Evolutionary conservation across 2,888 invertebrate species (phyloP).

Genomic region (Auanema freiburgensis): DNA sequence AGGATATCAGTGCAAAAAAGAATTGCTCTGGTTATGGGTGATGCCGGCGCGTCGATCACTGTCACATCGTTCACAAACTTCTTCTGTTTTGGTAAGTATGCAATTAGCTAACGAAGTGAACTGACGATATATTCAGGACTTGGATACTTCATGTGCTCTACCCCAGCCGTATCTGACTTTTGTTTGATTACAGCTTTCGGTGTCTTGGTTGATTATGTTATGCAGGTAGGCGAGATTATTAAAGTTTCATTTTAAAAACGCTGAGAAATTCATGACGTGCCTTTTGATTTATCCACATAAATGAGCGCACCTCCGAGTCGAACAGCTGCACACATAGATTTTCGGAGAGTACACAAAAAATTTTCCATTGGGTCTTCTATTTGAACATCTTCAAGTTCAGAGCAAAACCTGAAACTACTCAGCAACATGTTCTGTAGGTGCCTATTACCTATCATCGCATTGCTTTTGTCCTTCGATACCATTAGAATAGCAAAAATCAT

Average conservation of each 20-base stretch:
- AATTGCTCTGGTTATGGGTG: constrained; percentile 61
- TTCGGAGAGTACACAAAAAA: constrained; percentile 11
- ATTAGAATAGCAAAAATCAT: constrained; percentile 23
- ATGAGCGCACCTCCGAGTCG: constrained; percentile 14
- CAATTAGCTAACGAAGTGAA: too few relatives aligned
- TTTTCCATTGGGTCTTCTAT: constrained; percentile 10
- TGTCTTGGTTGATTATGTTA: constrained; percentile 60
- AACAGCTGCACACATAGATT: constrained; percentile 18
- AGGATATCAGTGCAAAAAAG: constrained; percentile 31
- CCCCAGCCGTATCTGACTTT: constrained; percentile 63
- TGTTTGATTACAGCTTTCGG: constrained; percentile 61
- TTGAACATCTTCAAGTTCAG: constrained; percentile 6
- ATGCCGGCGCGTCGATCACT: constrained; percentile 62
- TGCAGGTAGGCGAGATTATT: constrained; percentile 35
- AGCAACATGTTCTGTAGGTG: too few relatives aligned
- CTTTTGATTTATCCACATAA: constrained; percentile 8
- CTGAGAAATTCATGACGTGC: background rate
- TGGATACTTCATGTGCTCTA: constrained; percentile 62
- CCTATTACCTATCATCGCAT: constrained; percentile 16
- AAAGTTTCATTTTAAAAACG: background rate
- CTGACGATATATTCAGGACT: constrained; percentile 49
- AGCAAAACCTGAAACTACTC: constrained; percentile 12
- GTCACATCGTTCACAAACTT: constrained; percentile 64
- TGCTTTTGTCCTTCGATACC: constrained; percentile 15
- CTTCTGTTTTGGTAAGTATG: constrained; percentile 58